Conservation (phyloP, 2,797 vertebrate species). For the Macrochelys suwanniensis region DNA sequence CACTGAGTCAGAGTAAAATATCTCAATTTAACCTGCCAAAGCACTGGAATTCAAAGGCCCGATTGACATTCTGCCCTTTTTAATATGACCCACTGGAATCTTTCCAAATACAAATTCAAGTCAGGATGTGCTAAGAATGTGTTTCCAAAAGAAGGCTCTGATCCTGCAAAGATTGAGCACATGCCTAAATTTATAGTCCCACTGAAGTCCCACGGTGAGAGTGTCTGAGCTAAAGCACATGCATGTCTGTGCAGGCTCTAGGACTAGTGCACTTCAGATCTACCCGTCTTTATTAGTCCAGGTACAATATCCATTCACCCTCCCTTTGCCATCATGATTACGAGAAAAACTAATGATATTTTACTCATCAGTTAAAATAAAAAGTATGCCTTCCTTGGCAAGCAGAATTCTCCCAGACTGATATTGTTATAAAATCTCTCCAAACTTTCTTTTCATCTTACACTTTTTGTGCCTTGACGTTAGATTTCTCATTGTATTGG, state of each 20-base stretch:
- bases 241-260: neutral
- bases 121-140: neutral
- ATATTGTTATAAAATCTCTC: neutral
- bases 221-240: neutral
- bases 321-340: neutral
- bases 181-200: neutral
- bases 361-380: neutral
- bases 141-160: neutral
- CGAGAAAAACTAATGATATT: neutral
- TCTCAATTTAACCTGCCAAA: neutral
- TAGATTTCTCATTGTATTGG: neutral
- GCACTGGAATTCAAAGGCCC: rapidly evolving
- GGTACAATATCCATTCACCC: neutral
- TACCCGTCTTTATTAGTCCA: rapidly evolving
- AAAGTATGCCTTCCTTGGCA: neutral
- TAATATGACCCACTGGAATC: neutral
- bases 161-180: neutral
- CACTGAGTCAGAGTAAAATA: neutral
- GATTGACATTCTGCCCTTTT: rapidly evolving
- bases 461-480: neutral
- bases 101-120: neutral
- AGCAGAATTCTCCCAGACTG: neutral
- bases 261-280: neutral
- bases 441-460: neutral
- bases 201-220: rapidly evolving